Conservation (phyloP, 2,797 vertebrate species). For the Pseudotriccus pelzelni region DNA sequence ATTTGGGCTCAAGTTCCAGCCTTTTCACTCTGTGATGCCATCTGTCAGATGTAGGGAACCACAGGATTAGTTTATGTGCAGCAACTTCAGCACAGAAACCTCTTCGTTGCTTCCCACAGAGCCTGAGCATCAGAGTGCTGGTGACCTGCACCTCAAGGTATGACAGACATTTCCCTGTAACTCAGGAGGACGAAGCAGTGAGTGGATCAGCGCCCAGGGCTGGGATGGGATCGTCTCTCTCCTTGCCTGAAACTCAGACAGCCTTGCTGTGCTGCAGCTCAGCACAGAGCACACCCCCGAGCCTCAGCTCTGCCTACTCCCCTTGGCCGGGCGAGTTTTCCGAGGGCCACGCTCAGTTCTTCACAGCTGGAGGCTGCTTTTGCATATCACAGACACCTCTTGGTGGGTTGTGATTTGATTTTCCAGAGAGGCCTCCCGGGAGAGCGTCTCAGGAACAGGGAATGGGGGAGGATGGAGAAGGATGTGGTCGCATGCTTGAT, state of each 20-base stretch:
- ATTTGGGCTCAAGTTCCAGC: neutral
- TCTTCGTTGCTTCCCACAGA: neutral
- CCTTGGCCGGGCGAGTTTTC: neutral
- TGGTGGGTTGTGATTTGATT: constrained; percentile 50
- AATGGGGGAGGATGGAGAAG: constrained; percentile 1
- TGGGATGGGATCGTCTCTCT: rapidly evolving
- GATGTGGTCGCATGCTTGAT: constrained; percentile 39
- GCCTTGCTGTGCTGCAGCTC: neutral
- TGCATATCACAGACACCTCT: constrained; percentile 39
- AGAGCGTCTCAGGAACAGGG: neutral
- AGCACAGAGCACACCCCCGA: neutral
- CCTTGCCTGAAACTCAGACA: neutral
- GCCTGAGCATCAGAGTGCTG: neutral
- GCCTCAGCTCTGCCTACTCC: neutral
- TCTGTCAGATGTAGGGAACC: neutral
- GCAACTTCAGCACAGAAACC: neutral
- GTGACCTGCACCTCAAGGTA: neutral
- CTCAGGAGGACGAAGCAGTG: neutral
- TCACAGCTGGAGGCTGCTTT: constrained; percentile 41
- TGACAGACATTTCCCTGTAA: neutral
- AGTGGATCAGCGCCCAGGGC: neutral
- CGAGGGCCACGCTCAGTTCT: neutral
- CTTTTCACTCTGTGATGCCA: neutral
- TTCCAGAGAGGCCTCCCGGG: constrained; percentile 42
- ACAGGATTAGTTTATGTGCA: neutral